Conservation (phyloP, 2,888 invertebrate species). For the Stramonita haemastoma region DNA sequence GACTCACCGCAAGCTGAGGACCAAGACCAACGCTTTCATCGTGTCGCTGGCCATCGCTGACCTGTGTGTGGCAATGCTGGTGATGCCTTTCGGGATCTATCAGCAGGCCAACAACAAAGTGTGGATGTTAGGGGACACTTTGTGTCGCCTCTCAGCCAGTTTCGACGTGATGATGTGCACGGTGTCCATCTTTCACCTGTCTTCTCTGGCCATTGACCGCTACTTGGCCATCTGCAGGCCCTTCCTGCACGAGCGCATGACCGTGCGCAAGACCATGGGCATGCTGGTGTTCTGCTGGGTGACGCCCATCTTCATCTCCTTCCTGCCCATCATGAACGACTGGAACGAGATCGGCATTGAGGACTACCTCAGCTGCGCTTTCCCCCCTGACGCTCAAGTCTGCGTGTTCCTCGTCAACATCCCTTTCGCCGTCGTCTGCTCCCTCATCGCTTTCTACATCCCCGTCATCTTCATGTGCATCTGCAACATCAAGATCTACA, state of each 20-base stretch:
- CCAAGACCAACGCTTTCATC: constrained; percentile 72
- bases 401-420: constrained; percentile 72
- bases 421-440: constrained; percentile 69
- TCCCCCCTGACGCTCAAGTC: constrained; percentile 55
- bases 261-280: constrained; percentile 59
- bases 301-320: constrained; percentile 72
- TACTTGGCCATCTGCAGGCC: constrained; percentile 74
- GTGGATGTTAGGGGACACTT: constrained; percentile 65
- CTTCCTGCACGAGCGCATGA: constrained; percentile 70
- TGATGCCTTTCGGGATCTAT: constrained; percentile 74
- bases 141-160: constrained; percentile 67
- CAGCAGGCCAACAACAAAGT: constrained; percentile 66
- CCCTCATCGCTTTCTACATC: constrained; percentile 73
- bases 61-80: constrained; percentile 69
- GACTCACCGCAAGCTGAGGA: constrained; percentile 68
- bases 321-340: constrained; percentile 69
- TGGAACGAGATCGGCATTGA: constrained; percentile 73
- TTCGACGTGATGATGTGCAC: constrained; percentile 74
- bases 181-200: constrained; percentile 72
- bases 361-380: constrained; percentile 62
- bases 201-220: constrained; percentile 71
- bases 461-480: constrained; percentile 71
- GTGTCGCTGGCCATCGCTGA: constrained; percentile 72
- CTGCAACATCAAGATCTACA: constrained; percentile 68
- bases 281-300: constrained; percentile 71